A percentile compares a stretch with the other conserved stretches of the same genome.
These are phyloP conservation scores for Nibea albiflora DNA, from an alignment of 2,113 vertebrate genomes.

Conservation along the genomic window DNA sequence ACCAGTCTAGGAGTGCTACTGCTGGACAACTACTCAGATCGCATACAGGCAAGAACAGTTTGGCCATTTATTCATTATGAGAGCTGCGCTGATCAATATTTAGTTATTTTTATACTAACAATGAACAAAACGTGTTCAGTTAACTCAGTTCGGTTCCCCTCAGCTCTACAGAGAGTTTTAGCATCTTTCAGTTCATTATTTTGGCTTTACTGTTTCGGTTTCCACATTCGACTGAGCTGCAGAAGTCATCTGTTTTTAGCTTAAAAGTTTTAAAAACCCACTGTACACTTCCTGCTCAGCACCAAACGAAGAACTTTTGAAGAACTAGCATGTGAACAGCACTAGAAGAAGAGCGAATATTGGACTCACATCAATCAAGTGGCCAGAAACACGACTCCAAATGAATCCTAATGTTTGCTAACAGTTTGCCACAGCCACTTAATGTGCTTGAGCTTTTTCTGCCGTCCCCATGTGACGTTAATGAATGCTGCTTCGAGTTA, in stretches of 20 bases:
- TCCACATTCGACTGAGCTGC: background rate
- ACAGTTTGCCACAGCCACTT: background rate
- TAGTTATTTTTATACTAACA: background rate
- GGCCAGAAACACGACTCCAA: too few relatives aligned
- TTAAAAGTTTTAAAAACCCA: background rate
- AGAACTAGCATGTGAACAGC: background rate
- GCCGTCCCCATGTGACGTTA: background rate
- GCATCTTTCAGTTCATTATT: background rate
- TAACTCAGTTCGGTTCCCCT: too few relatives aligned
- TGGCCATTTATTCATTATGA: background rate
- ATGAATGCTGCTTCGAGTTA: background rate
- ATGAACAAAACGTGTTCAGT: background rate
- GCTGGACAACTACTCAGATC: constrained; percentile 93
- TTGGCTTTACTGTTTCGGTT: background rate
- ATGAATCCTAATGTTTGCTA: background rate
- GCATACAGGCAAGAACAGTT: constrained; percentile 88
- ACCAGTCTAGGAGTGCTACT: constrained; percentile 92
- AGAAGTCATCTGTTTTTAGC: background rate
- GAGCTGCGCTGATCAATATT: background rate
- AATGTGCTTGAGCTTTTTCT: background rate
- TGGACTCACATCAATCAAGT: background rate
- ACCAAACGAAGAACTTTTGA: background rate
- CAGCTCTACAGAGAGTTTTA: background rate
- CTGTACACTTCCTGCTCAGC: background rate
- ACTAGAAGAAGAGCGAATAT: background rate